These are phyloP conservation scores for Cybosia mesomella DNA, from an alignment of 2,888 invertebrate species.

Conservation along the genomic window DNA sequence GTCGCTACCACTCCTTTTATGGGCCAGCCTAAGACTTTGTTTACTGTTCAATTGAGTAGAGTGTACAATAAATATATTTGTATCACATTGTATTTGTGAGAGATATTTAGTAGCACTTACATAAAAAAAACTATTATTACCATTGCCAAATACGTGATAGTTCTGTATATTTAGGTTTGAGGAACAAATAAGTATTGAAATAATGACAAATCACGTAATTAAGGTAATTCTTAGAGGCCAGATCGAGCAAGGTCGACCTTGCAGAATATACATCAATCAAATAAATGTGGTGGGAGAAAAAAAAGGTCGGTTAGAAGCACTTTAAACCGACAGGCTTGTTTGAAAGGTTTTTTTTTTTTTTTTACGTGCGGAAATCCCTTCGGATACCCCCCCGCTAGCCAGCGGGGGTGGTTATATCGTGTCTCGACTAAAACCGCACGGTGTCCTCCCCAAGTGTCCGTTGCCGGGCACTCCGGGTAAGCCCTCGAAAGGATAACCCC, in stretches of 20 bases:
- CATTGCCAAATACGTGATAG: too few relatives aligned
- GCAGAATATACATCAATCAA: background rate
- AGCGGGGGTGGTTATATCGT: too few relatives aligned
- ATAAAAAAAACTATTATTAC: background rate
- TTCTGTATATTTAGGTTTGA: background rate
- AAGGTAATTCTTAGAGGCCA: background rate
- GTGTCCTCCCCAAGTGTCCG: too few relatives aligned
- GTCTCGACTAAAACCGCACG: too few relatives aligned
- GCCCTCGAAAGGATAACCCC: too few relatives aligned
- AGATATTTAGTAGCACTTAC: background rate
- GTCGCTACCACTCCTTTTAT: slow-evolving; percentile 13
- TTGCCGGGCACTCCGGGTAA: too few relatives aligned
- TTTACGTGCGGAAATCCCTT: too few relatives aligned
- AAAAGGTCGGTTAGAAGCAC: background rate
- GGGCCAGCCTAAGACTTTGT: slow-evolving; percentile 10
- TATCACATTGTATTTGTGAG: slow-evolving; percentile 4
- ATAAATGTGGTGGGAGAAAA: too few relatives aligned
- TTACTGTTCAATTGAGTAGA: slow-evolving; percentile 14
- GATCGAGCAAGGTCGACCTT: background rate
- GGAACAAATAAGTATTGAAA: background rate
- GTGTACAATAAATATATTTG: slow-evolving; percentile 5
- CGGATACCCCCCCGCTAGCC: too few relatives aligned
- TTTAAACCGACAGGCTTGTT: too few relatives aligned
- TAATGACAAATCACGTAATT: background rate
- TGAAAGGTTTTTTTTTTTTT: too few relatives aligned